A percentile compares a stretch with the other conserved stretches of the same genome.
Conservation (phyloP, 2,113 vertebrate species). For the Hippocampus abdominalis region DNA sequence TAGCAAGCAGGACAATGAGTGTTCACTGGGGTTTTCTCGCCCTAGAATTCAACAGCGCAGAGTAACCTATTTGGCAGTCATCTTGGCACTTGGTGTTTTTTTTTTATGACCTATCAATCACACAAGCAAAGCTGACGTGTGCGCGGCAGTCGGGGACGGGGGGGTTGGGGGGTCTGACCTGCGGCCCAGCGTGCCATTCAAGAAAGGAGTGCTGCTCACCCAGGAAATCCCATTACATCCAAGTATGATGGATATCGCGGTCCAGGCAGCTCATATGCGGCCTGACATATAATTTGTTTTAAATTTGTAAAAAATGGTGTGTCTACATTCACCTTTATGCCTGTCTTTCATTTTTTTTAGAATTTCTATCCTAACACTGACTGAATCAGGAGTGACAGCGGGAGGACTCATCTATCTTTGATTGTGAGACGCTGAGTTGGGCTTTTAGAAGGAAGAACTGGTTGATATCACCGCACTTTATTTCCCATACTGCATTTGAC, state of each 20-base stretch:
- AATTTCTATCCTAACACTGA: constrained; percentile 11
- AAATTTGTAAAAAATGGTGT: constrained; percentile 56
- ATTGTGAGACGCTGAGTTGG: background rate
- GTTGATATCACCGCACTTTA: background rate
- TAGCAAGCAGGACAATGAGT: constrained; percentile 24
- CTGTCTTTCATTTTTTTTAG: constrained; percentile 42
- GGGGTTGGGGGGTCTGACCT: constrained; percentile 66
- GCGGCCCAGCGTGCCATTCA: constrained; percentile 71
- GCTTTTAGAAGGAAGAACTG: background rate
- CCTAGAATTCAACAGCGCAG: constrained; percentile 25
- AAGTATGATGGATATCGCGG: constrained; percentile 74
- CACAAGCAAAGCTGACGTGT: constrained; percentile 51
- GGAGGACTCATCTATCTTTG: constrained; percentile 3
- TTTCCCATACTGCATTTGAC: background rate
- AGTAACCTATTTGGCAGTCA: constrained; percentile 28
- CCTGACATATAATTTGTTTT: constrained; percentile 73
- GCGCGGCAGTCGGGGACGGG: constrained; percentile 32
- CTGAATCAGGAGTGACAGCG: background rate
- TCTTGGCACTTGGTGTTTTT: constrained; percentile 45
- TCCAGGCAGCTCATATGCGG: constrained; percentile 66
- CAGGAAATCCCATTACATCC: constrained; percentile 75
- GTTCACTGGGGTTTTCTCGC: constrained; percentile 37
- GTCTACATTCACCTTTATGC: constrained; percentile 48
- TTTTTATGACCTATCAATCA: constrained; percentile 74
- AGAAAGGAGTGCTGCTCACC: constrained; percentile 68